These are phyloP conservation scores for Hedychridium roseum DNA, from an alignment of 2,888 invertebrate genomes.

Conservation along the genomic window DNA sequence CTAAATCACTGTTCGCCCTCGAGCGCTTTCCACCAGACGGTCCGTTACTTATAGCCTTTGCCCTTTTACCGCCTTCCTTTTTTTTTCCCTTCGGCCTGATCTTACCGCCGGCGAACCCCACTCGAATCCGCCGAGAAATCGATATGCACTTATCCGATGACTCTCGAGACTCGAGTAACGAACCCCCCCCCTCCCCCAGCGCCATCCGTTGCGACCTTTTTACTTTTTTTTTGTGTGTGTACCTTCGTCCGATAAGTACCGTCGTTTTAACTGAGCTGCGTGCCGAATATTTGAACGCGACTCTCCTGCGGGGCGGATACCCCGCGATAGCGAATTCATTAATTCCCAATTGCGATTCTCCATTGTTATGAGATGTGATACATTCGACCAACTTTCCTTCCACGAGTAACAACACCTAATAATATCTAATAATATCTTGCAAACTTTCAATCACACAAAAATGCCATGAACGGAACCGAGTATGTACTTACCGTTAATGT, in stretches of 20 bases:
- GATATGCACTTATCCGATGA: conserved; percentile 53
- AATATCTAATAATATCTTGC: too few relatives aligned
- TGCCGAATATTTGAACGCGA: conserved; percentile 11
- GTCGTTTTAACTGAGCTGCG: conserved; percentile 18
- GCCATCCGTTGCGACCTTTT: too few relatives aligned
- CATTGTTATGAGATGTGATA: conserved; percentile 31
- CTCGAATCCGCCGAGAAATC: conserved; percentile 47
- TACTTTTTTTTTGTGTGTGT: conserved; percentile 1
- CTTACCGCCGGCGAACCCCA: conserved; percentile 41
- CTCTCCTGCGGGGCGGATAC: background rate
- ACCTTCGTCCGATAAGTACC: conserved; percentile 16
- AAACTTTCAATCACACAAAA: too few relatives aligned
- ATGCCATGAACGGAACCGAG: too few relatives aligned
- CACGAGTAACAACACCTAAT: too few relatives aligned
- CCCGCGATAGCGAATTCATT: conserved; percentile 11
- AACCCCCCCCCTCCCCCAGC: too few relatives aligned
- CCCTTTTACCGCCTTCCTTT: conserved; percentile 53
- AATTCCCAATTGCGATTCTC: conserved; percentile 20
- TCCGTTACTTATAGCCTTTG: conserved; percentile 61
- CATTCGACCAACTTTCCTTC: conserved; percentile 15
- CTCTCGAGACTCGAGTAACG: conserved; percentile 35
- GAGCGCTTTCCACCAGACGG: conserved; percentile 60
- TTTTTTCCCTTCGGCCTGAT: conserved; percentile 41
- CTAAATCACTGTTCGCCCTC: conserved; percentile 61
- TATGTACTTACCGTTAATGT: too few relatives aligned